These are phyloP conservation scores for Ardeotis arabs DNA, from an alignment of 2,113 vertebrate species.

Conservation along the genomic window DNA sequence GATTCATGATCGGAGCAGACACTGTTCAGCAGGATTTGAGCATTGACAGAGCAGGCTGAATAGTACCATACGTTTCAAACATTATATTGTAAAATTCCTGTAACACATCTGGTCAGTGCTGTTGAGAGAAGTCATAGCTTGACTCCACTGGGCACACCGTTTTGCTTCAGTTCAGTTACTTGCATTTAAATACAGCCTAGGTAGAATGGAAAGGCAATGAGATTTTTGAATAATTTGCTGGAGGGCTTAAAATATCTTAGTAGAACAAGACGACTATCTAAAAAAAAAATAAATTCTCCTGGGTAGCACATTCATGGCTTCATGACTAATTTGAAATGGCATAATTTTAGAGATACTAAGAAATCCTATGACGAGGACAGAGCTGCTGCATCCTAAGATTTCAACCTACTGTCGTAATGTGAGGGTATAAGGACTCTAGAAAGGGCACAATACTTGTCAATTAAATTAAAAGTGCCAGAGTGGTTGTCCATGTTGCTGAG, in stretches of 20 bases:
- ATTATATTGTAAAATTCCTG: slow-evolving; percentile 52
- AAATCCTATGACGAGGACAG: slow-evolving; percentile 36
- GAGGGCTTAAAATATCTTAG: slow-evolving; percentile 69
- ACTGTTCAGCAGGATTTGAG: background rate
- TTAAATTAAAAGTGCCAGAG: slow-evolving; percentile 60
- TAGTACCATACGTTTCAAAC: slow-evolving; percentile 7
- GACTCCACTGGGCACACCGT: slow-evolving; percentile 29
- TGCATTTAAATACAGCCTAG: slow-evolving; percentile 52
- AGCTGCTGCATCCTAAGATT: slow-evolving; percentile 9
- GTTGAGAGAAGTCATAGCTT: slow-evolving; percentile 26
- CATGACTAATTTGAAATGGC: slow-evolving; percentile 68
- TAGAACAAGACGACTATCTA: slow-evolving; percentile 51
- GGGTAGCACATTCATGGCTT: slow-evolving; percentile 57
- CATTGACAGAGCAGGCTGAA: slow-evolving; percentile 11
- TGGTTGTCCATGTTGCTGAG: slow-evolving; percentile 22
- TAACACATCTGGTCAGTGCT: slow-evolving; percentile 58
- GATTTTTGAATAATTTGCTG: slow-evolving; percentile 66
- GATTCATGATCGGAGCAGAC: background rate
- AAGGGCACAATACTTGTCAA: slow-evolving; percentile 32
- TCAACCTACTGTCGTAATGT: slow-evolving; percentile 33
- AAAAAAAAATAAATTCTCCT: slow-evolving; percentile 53
- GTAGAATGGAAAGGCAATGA: slow-evolving; percentile 46
- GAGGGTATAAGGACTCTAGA: slow-evolving; percentile 2
- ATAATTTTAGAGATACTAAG: slow-evolving; percentile 58
- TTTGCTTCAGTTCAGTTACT: slow-evolving; percentile 53